A percentile compares a stretch with the other conserved stretches of the same genome.
Conservation (phyloP, 92 coral and sea anemone species). For the Phenganax subtilis region DNA sequence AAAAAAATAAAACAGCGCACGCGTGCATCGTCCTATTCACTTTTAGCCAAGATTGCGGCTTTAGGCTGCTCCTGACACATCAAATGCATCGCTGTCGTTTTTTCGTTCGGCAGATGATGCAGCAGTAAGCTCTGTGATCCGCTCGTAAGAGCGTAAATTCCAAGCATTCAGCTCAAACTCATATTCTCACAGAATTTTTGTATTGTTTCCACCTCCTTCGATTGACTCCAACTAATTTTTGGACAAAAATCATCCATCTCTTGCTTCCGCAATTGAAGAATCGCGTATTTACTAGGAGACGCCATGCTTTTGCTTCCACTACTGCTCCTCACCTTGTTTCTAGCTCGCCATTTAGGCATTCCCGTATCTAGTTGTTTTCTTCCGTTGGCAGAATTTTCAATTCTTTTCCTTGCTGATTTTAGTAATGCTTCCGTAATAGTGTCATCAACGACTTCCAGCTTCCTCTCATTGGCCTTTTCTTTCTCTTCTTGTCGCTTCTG, state of each 20-base stretch:
- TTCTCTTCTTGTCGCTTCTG: conserved; percentile 66
- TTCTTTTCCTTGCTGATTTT: conserved; percentile 19
- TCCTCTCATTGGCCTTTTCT: conserved; percentile 50
- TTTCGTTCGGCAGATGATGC: too few relatives aligned
- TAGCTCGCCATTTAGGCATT: conserved; percentile 31
- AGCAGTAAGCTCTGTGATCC: too few relatives aligned
- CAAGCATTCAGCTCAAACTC: neutral
- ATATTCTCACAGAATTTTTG: conserved; percentile 8
- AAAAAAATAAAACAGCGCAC: too few relatives aligned
- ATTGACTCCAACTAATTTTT: neutral
- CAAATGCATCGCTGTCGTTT: too few relatives aligned
- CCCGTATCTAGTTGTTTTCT: conserved; percentile 29
- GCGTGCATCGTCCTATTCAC: too few relatives aligned
- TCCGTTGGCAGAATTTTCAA: conserved; percentile 4
- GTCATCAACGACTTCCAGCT: conserved; percentile 62
- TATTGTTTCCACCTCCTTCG: conserved; percentile 4
- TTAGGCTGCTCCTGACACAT: too few relatives aligned
- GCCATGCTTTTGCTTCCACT: neutral
- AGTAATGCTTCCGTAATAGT: conserved; percentile 27
- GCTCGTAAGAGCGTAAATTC: too few relatives aligned
- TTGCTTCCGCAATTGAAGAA: neutral
- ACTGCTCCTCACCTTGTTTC: conserved; percentile 6
- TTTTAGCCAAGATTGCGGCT: too few relatives aligned
- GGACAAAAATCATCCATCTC: neutral
- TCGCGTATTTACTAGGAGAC: neutral